phyloP scores from a whole-genome alignment of 2,888 invertebrate species.

The Spisula solida region DNA sequence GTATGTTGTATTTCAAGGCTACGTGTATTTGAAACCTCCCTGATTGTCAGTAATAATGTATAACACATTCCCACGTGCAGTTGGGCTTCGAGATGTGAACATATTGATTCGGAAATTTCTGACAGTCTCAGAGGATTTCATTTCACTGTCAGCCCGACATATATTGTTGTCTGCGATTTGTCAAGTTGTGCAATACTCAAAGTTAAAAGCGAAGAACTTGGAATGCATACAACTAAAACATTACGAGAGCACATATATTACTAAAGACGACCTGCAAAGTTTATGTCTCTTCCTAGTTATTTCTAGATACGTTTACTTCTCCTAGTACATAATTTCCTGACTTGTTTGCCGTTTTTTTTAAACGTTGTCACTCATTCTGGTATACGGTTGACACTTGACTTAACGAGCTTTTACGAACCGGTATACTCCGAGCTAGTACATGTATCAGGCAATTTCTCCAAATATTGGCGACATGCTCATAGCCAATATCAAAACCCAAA shows the following conservation, averaged over 20 bases:
- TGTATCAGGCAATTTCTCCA: too few species aligned
- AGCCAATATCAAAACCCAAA: too few species aligned
- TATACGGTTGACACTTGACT: too few species aligned
- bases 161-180: constrained; percentile 5
- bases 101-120: not conserved
- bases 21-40: too few species aligned
- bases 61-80: not conserved
- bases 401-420: too few species aligned
- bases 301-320: too few species aligned
- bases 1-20: too few species aligned
- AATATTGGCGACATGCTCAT: too few species aligned
- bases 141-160: constrained; percentile 16
- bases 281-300: not conserved
- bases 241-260: not conserved
- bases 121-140: not conserved
- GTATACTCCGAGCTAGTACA: too few species aligned
- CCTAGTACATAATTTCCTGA: too few species aligned
- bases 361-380: too few species aligned
- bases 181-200: not conserved
- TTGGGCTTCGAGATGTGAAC: not conserved
- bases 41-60: not conserved
- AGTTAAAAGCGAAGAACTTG: not conserved
- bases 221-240: not conserved
- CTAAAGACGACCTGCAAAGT: not conserved
- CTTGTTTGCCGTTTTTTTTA: too few species aligned